Percentiles rank a stretch among this genome's conserved stretches.
phyloP scores from a whole-genome alignment of 2,797 vertebrate species.

The Lepus townsendii region DNA sequence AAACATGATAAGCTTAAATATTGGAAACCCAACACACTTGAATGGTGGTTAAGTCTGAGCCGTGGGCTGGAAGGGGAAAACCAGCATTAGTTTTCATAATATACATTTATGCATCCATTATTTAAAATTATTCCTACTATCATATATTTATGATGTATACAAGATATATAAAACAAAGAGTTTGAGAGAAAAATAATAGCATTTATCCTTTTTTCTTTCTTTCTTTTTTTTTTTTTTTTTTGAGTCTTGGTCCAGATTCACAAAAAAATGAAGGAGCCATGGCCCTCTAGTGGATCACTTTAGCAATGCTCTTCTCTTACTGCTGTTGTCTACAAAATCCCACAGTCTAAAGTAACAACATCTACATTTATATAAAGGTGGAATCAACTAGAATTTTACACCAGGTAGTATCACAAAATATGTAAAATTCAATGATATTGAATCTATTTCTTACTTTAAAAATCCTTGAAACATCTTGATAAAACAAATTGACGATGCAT shows the following conservation, averaged over 20 bases:
- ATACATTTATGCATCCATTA: background rate
- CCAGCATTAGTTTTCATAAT: background rate
- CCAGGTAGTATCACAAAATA: constrained; percentile 10
- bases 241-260: background rate
- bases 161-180: background rate
- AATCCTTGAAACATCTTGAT: background rate
- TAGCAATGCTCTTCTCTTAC: background rate
- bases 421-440: background rate
- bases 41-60: background rate
- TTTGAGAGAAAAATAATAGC: background rate
- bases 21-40: fast-evolving
- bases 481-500: background rate
- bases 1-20: background rate
- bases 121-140: background rate
- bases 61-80: background rate
- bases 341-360: background rate
- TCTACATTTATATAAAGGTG: background rate
- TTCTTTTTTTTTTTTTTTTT: background rate
- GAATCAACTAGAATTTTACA: background rate
- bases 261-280: constrained; percentile 3
- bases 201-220: background rate
- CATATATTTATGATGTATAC: background rate
- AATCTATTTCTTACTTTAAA: constrained; percentile 16
- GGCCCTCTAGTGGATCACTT: constrained; percentile 78
- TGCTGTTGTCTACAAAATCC: background rate